Base-by-base conservation (phyloP, 2,797 vertebrate species). In the Amblyraja radiata region DNA sequence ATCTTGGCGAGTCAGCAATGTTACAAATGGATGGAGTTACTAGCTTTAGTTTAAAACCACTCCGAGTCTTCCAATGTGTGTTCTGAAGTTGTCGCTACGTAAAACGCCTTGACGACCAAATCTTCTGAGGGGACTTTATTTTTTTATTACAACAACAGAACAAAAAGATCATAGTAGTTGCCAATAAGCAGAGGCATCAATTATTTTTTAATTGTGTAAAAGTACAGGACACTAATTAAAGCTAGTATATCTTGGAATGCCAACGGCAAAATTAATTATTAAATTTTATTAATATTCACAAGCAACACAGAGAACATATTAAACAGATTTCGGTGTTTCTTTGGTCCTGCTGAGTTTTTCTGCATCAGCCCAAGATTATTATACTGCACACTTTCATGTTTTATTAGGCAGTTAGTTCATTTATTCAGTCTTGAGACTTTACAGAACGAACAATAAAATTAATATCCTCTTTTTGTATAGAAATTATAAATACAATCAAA, bases 241-340 rank as follows among this genome's bases (percentile, higher is more conserved):
- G 98, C 97, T 98, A 99, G 98, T 98, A 99, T 98, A 98, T 99
- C 97, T 99, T 98, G 97, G 98, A 97, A 97, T 96, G 98, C 99
- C 98, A 98, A 98, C 97, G 98, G 98, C 98, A 98, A 99, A 98
- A 99, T 99, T 98, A 99, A 99, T 99, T 98, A 99, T 99, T 99
- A 97, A 99, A 98, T 98, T 98, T 98, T 99, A 99, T 99, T 99
- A 99, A 99, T 99, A 99, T 99, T 99, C 98, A 99, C 97, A 98
- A 98, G 98, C 98, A 98, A 98, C 97, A 96, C 97, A 97, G 98
- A 98, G 98, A 99, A 99, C 99, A 97, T 98, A 99, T 99, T 99
- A 98, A 98, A 97, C 97, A 97, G 97, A 98, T 98, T 98, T 98
- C 97, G 97, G 97, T 96, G 97, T 97, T 97, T 97, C 97, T 97